Conservation (phyloP, 2,113 vertebrate species). For the Nipponia nippon region DNA sequence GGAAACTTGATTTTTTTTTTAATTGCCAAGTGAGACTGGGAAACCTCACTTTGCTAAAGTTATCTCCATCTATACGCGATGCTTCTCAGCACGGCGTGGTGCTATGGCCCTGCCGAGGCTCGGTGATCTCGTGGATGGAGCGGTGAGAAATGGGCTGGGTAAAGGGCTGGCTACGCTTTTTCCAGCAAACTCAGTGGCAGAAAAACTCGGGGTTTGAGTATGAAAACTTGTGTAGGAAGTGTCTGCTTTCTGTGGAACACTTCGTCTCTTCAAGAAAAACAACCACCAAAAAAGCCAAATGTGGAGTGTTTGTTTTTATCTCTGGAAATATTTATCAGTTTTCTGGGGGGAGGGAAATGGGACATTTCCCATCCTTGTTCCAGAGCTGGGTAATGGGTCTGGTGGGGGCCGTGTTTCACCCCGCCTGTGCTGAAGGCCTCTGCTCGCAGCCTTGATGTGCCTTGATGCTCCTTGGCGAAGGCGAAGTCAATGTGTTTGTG, state of each 20-base stretch:
- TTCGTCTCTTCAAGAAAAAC: conserved; percentile 53
- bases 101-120: rapidly evolving
- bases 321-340: neutral
- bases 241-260: conserved; percentile 46
- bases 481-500: rapidly evolving
- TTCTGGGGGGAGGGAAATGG: rapidly evolving
- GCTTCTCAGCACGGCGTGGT: rapidly evolving
- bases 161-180: neutral
- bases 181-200: neutral
- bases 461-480: rapidly evolving
- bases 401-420: rapidly evolving
- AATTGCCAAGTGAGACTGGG: neutral
- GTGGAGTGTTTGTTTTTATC: neutral
- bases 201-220: conserved; percentile 5
- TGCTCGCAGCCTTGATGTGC: neutral
- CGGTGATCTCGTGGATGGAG: rapidly evolving
- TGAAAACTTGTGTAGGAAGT: conserved; percentile 55
- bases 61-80: rapidly evolving
- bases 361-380: neutral
- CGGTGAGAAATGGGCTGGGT: neutral
- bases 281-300: neutral
- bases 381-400: neutral
- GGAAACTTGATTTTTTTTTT: rapidly evolving
- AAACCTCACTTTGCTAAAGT: neutral
- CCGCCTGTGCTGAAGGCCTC: neutral